These are phyloP conservation scores for Catamblyrhynchus diadema DNA, from an alignment of 2,797 vertebrate species.

Conservation along the genomic window DNA sequence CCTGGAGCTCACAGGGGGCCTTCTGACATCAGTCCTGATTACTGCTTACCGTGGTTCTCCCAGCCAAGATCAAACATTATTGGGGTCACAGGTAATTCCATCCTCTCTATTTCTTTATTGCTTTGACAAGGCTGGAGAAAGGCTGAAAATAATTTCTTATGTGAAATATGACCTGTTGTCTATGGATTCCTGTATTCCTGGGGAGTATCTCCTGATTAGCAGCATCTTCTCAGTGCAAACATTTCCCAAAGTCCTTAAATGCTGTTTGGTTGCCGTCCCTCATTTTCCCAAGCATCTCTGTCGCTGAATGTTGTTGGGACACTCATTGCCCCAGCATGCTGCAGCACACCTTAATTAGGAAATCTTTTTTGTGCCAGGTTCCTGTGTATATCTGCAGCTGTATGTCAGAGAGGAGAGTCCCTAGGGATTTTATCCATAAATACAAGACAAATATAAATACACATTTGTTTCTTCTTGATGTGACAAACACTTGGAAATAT, in stretches of 20 bases:
- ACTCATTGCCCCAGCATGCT: background rate
- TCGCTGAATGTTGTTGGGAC: background rate
- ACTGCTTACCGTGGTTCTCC: background rate
- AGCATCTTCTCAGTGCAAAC: background rate
- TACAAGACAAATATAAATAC: background rate
- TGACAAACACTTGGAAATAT: no score
- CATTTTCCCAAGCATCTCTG: background rate
- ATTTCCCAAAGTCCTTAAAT: background rate
- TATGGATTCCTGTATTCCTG: background rate
- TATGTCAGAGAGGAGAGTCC: background rate
- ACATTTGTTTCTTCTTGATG: background rate
- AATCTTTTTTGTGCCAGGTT: background rate
- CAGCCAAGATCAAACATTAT: background rate
- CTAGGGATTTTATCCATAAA: background rate
- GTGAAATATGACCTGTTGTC: background rate
- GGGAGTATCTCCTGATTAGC: background rate
- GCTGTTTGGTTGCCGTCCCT: background rate
- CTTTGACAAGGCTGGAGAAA: background rate
- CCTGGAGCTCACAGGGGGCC: background rate
- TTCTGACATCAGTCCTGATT: background rate
- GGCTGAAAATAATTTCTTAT: background rate
- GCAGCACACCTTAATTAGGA: background rate
- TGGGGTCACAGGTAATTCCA: background rate
- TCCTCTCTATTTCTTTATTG: background rate
- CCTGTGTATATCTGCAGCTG: background rate